Conservation (phyloP, 2,113 vertebrate species). For the Cynopterus brachyotis region DNA sequence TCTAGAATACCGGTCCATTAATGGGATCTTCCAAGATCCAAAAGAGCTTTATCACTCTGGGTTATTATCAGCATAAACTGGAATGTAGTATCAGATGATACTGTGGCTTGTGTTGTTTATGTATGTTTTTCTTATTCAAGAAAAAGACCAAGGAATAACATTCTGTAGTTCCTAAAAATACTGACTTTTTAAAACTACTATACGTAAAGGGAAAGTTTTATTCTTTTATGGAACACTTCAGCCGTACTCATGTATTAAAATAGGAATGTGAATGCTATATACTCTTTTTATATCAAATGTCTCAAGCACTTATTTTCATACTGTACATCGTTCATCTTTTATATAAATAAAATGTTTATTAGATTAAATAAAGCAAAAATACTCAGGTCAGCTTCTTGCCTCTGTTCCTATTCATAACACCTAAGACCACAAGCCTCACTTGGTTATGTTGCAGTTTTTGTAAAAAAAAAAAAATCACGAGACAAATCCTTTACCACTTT, state of each 20-base stretch:
- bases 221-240: slow-evolving; percentile 81
- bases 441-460: background rate
- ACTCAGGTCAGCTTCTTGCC: slow-evolving; percentile 49
- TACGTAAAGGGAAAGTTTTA: slow-evolving; percentile 79
- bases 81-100: background rate
- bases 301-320: slow-evolving; percentile 84
- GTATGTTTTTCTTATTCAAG: background rate
- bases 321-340: slow-evolving; percentile 81
- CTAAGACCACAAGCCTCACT: background rate
- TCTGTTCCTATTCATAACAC: background rate
- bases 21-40: background rate
- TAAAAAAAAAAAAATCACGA: background rate
- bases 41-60: slow-evolving; percentile 30
- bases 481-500: background rate
- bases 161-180: slow-evolving; percentile 77
- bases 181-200: slow-evolving; percentile 78
- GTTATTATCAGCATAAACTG: slow-evolving; percentile 46
- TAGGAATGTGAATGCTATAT: slow-evolving; percentile 84
- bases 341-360: slow-evolving; percentile 82
- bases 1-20: slow-evolving; percentile 32
- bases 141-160: slow-evolving; percentile 69
- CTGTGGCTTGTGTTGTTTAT: slow-evolving; percentile 40
- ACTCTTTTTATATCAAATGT: slow-evolving; percentile 80
- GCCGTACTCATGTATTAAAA: slow-evolving; percentile 83
- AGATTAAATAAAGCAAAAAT: slow-evolving; percentile 83